Evolutionary conservation across 2,888 invertebrate genomes (phyloP).

Genomic region (Drosophila percnosoma): DNA sequence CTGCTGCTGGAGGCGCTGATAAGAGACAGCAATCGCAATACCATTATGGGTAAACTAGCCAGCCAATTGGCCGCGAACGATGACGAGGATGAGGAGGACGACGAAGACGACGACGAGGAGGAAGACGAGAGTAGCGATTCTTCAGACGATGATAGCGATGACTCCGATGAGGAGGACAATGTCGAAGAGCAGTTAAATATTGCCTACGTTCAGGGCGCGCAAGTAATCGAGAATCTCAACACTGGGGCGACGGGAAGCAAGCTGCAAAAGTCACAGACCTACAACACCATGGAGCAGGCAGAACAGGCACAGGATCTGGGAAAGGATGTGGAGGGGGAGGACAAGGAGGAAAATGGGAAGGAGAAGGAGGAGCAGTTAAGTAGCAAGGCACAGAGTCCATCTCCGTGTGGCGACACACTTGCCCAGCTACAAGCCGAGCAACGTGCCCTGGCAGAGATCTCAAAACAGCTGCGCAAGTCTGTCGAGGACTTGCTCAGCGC

Average conservation of each 20-base stretch:
- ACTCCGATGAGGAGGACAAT: slow-evolving; percentile 75
- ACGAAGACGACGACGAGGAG: slow-evolving; percentile 72
- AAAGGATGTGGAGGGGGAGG: slow-evolving; percentile 6
- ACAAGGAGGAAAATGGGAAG: slow-evolving; percentile 12
- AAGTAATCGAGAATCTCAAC: slow-evolving; percentile 84
- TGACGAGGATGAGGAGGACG: slow-evolving; percentile 64
- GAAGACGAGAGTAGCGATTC: slow-evolving; percentile 75
- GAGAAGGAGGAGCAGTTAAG: slow-evolving; percentile 15
- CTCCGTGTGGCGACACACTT: slow-evolving; percentile 57
- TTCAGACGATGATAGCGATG: slow-evolving; percentile 71
- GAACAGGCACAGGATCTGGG: slow-evolving; percentile 19
- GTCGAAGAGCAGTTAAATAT: slow-evolving; percentile 67
- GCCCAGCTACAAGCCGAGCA: slow-evolving; percentile 81
- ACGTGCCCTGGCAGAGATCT: slow-evolving; percentile 80
- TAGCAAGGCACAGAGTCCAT: neutral
- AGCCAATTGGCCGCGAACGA: slow-evolving; percentile 59
- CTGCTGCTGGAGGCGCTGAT: slow-evolving; percentile 77
- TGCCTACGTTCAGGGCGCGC: slow-evolving; percentile 82
- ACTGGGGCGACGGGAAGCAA: slow-evolving; percentile 68
- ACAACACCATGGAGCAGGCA: slow-evolving; percentile 77
- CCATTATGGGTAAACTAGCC: slow-evolving; percentile 71
- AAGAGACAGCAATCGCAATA: slow-evolving; percentile 81
- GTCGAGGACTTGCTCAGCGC: slow-evolving; percentile 79
- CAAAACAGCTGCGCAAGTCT: slow-evolving; percentile 80
- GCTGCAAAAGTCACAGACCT: slow-evolving; percentile 81